Base-by-base conservation (phyloP, 1,140 invertebrate genomes). In the Triops cancriformis region DNA sequence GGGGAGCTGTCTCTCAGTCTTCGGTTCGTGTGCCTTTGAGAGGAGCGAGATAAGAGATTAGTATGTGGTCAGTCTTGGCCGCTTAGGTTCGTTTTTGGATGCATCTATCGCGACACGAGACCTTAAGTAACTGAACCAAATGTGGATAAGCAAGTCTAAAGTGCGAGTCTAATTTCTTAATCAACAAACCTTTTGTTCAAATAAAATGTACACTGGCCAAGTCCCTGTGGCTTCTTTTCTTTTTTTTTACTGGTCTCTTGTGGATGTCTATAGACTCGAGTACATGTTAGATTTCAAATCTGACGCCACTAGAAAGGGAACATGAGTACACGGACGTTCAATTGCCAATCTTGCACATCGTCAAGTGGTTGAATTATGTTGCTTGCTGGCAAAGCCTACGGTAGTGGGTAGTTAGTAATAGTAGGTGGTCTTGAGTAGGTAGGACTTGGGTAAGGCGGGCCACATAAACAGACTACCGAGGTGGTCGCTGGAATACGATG, bases 1-100 rank as follows among this genome's bases (percentile, higher is more conserved):
- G 2, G 51, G 18, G 51, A 64, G 14, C 51, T 64, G 31, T 37
- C 51, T 18, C 51, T 64, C 5, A 9, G n/a, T 64, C 51, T 64
- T 64, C 51, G 18, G 51, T 18, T 6, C n/a, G 51, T 64, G 51
- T 64, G 14, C 51, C 23, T 64, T 18, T 6, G 23, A 23, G 51
- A 64, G 51, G 51, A 64, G 51, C 51, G 51, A 64, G 51, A 64
- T 64, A 64, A 64, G 45, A 64, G 51, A 64, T 64, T 64, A 64
- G 51, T 14, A 64, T 64, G 51, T 64, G 51, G 51, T 64, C 51
- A 23, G 51, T 64, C 51, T 18, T 64, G 51, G 51, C 51, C 3
- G 51, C 7, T 64, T 64, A 5, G 14, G 23, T 64, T 37, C 51
- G 5, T 7, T 64, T n/a, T n/a, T 64, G 18, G 51, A 64, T 64